Base-by-base conservation (phyloP, 2,113 vertebrate genomes). In the Misgurnus mizolepis region DNA sequence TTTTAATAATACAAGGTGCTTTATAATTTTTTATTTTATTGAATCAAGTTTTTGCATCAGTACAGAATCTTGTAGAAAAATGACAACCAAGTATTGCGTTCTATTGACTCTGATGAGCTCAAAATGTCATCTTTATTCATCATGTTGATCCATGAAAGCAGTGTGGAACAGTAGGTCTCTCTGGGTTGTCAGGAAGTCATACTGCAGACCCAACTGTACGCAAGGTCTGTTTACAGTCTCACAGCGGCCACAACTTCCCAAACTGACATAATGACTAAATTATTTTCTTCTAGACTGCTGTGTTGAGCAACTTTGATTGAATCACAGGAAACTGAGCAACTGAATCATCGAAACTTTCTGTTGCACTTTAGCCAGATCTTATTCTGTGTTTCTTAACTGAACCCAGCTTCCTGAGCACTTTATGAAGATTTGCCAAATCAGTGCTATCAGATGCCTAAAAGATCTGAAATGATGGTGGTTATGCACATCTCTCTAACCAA, bases 71-170 rank as follows among this genome's bases (percentile, higher is more conserved):
- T 67, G 74, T 39, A 65, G 60, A 53, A 39, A 68, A 50, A 10
- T 72, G 69, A 81, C 49, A 80, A 39, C 15, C 55, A 62, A 80
- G 67, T 80, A 80, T 76, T 76, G 64, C 62, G 27, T 64, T 76
- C 79, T 76, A 69, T 70, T 64, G 10, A 7, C 67, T 67, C 11
- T 76, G 34, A 62, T 47, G 43, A 81, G 60, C 68, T 43, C 27
- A n/a, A 45, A 78, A 39, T 39, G 27, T 69, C 8, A 70, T 39
- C 39, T 40, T 22, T 11, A 85, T 80, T 64, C 17, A 56, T 85
- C 80, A 85, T 41, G 14, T 43, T 84, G 82, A 84, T 84, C 73
- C 67, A 84, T 72, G 70, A 50, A 50, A 49, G 58, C 34, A 17
- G 34, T 39, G 50, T 40, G 62, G 61, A 45, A 76, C 66, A 82